Evolutionary conservation across 2,797 vertebrate species (phyloP).

Genomic region (Okamejei kenojei): DNA sequence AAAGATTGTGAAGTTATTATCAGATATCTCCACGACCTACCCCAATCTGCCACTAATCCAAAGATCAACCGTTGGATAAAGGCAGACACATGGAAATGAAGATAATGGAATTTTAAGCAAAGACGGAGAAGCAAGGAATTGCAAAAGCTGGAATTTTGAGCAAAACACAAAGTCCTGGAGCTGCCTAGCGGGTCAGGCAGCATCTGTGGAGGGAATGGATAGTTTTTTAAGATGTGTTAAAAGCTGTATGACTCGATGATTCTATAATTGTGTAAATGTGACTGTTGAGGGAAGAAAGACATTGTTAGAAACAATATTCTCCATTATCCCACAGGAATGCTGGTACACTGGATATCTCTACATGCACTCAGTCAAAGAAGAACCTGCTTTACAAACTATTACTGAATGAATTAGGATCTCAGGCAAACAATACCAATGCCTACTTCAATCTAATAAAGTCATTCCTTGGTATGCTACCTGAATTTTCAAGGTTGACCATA

Average conservation of each 20-base stretch:
- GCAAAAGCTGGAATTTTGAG: too few species aligned
- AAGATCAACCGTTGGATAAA: background rate
- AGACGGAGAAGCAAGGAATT: too few species aligned
- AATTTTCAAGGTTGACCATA: background rate
- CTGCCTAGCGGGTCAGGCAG: too few species aligned
- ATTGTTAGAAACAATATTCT: background rate
- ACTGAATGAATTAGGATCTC: conserved; percentile 40
- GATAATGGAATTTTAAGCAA: too few species aligned
- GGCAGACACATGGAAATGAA: background rate
- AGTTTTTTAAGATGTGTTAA: too few species aligned
- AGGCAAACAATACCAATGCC: background rate
- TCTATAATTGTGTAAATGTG: background rate
- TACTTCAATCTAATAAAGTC: conserved; percentile 23
- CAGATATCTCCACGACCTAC: too few species aligned
- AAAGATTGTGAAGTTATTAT: too few species aligned
- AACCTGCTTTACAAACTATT: conserved; percentile 52
- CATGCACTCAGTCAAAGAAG: conserved; percentile 56
- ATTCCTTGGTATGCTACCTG: conserved; percentile 1
- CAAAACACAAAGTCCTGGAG: too few species aligned
- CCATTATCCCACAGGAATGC: conserved; percentile 47
- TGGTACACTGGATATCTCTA: conserved; percentile 45
- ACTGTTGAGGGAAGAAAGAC: background rate
- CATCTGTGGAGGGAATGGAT: too few species aligned
- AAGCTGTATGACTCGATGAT: too few species aligned
- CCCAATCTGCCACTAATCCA: background rate